These are phyloP conservation scores for Cololabis saira DNA, from an alignment of 2,113 vertebrate species.

Conservation along the genomic window DNA sequence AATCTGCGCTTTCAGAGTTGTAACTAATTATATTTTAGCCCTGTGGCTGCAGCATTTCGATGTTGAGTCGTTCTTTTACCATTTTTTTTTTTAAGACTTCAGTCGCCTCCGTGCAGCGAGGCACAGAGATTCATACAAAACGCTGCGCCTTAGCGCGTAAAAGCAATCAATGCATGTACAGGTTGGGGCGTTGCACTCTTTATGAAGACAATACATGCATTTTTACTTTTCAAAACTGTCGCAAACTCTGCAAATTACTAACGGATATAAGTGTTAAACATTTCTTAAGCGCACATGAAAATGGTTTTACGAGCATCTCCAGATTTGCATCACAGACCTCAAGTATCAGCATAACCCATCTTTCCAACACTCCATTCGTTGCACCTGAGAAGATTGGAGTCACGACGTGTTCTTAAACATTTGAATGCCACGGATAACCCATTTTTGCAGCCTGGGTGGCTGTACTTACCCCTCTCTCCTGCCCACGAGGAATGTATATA, in stretches of 20 bases:
- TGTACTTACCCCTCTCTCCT: conserved; percentile 63
- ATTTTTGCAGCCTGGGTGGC: conserved; percentile 27
- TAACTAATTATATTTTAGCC: conserved; percentile 25
- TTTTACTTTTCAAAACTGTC: conserved; percentile 45
- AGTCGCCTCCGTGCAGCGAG: conserved; percentile 57
- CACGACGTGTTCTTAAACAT: conserved; percentile 32
- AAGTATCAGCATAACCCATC: neutral
- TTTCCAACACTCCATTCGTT: neutral
- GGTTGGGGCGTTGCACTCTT: conserved; percentile 63
- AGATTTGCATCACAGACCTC: neutral
- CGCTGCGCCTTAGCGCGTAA: conserved; percentile 66
- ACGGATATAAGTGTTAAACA: neutral
- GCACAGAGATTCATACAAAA: conserved; percentile 48
- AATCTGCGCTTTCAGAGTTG: conserved; percentile 27
- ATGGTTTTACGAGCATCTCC: conserved; percentile 2
- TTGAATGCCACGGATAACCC: conserved; percentile 10
- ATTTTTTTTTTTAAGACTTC: conserved; percentile 55
- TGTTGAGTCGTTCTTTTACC: conserved; percentile 44
- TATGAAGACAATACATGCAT: neutral
- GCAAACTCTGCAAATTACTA: neutral
- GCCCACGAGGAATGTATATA: conserved; percentile 30
- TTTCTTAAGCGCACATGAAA: conserved; percentile 1
- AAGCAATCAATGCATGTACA: conserved; percentile 61
- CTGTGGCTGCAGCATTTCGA: conserved; percentile 25
- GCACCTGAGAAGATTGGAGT: conserved; percentile 19